A percentile compares a stretch with the other conserved stretches of the same genome.
phyloP scores from a whole-genome alignment of 2,888 invertebrate genomes.

The Drosophila atripex region DNA sequence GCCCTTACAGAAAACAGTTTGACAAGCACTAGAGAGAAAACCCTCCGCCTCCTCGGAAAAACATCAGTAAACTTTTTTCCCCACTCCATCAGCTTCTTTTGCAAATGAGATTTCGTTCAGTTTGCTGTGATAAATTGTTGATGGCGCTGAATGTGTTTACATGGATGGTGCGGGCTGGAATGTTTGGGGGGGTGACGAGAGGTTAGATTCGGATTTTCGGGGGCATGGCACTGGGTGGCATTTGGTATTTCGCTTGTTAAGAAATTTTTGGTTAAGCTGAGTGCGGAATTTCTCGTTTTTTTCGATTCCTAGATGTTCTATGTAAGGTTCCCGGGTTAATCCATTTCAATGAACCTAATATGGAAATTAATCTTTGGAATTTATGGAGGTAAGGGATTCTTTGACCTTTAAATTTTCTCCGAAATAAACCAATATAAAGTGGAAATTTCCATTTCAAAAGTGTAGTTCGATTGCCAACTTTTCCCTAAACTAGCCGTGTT shows the following conservation, averaged over 20 bases:
- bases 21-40: slow-evolving; percentile 52
- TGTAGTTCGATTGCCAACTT: not conserved
- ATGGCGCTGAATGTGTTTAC: slow-evolving; percentile 70
- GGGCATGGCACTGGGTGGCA: slow-evolving; percentile 14
- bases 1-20: slow-evolving; percentile 47
- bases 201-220: slow-evolving; percentile 23
- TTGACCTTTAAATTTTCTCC: slow-evolving; percentile 12
- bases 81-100: slow-evolving; percentile 36
- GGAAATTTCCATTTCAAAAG: not conserved
- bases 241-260: slow-evolving; percentile 51
- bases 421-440: slow-evolving; percentile 1
- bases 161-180: slow-evolving; percentile 56
- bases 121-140: slow-evolving; percentile 77
- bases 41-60: not conserved
- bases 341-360: slow-evolving; percentile 37
- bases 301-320: slow-evolving; percentile 9
- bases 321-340: slow-evolving; percentile 8
- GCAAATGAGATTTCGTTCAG: slow-evolving; percentile 74
- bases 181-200: slow-evolving; percentile 40
- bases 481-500: not conserved
- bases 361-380: slow-evolving; percentile 33
- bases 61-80: slow-evolving; percentile 50
- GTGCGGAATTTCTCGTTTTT: slow-evolving; percentile 24
- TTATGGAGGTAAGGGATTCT: not conserved
- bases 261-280: slow-evolving; percentile 35